Evolutionary conservation across 2,888 invertebrate species (phyloP).

Genomic region (Zhuqinia jingwanae): DNA sequence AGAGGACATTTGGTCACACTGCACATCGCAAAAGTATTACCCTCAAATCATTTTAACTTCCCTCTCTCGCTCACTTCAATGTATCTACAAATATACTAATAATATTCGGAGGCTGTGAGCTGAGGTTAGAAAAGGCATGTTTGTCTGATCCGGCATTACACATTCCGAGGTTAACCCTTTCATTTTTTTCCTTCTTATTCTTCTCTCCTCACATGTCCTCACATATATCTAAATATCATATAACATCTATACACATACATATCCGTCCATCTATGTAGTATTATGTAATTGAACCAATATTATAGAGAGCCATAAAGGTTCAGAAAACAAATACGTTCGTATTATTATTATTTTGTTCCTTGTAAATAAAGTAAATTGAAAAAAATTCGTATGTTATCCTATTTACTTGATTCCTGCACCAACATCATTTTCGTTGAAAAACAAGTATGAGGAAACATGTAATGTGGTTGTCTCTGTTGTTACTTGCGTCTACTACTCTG

Average conservation of each 20-base stretch:
- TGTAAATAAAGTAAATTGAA: no score
- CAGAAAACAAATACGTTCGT: slow-evolving; percentile 16
- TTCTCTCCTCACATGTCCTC: slow-evolving; percentile 13
- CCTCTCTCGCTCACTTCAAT: slow-evolving; percentile 48
- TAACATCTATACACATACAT: no score
- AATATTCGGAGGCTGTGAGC: slow-evolving; percentile 38
- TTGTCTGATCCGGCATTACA: slow-evolving; percentile 59
- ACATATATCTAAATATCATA: no score
- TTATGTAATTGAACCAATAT: slow-evolving; percentile 50
- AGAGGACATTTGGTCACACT: slow-evolving; percentile 77
- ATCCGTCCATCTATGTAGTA: slow-evolving; percentile 10
- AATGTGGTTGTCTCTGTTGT: slow-evolving; percentile 2
- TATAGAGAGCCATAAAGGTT: slow-evolving; percentile 32
- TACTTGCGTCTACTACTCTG: slow-evolving; percentile 23
- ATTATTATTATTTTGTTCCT: no score
- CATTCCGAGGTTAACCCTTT: slow-evolving; percentile 37
- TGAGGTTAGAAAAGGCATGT: no score
- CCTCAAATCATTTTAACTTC: slow-evolving; percentile 68
- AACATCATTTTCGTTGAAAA: slow-evolving; percentile 56
- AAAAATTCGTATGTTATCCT: not conserved
- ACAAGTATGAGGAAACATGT: slow-evolving; percentile 47
- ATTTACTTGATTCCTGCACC: not conserved
- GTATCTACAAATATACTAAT: slow-evolving; percentile 57
- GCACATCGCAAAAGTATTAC: slow-evolving; percentile 70
- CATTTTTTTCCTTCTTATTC: slow-evolving; percentile 30